These are phyloP conservation scores for Leptarthrus brevirostris DNA, from an alignment of 2,888 invertebrate species.

Conservation along the genomic window DNA sequence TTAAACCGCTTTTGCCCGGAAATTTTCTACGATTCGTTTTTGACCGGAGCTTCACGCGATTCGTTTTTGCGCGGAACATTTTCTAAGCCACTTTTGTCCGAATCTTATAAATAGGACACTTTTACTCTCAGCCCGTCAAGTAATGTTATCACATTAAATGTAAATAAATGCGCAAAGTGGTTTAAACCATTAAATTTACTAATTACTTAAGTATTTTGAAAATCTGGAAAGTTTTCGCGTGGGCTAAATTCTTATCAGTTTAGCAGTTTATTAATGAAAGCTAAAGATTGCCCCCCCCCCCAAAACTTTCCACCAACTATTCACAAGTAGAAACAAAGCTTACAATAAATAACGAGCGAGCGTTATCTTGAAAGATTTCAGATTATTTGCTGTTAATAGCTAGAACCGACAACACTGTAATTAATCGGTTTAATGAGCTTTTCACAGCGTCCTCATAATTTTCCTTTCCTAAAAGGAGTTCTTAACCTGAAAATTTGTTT, in stretches of 20 bases:
- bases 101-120: too few species aligned
- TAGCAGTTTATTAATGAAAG: conserved; percentile 38
- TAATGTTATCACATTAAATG: too few species aligned
- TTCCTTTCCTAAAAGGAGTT: background rate
- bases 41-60: too few species aligned
- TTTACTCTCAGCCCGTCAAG: too few species aligned
- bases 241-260: conserved; percentile 7
- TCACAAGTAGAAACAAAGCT: conserved; percentile 15
- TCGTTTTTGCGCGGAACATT: too few species aligned
- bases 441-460: conserved; percentile 39
- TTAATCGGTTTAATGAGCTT: conserved; percentile 44
- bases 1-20: too few species aligned
- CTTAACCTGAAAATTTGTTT: conserved; percentile 21
- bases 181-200: too few species aligned
- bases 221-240: too few species aligned
- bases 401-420: conserved; percentile 33
- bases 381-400: conserved; percentile 38
- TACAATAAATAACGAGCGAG: conserved; percentile 26
- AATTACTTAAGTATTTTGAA: too few species aligned
- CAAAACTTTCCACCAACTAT: background rate
- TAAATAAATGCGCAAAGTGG: too few species aligned
- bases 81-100: too few species aligned
- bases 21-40: too few species aligned
- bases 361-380: conserved; percentile 42
- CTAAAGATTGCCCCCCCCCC: conserved; percentile 5